Conservation (phyloP, 1,140 invertebrate genomes). For the Dryas iulia region DNA sequence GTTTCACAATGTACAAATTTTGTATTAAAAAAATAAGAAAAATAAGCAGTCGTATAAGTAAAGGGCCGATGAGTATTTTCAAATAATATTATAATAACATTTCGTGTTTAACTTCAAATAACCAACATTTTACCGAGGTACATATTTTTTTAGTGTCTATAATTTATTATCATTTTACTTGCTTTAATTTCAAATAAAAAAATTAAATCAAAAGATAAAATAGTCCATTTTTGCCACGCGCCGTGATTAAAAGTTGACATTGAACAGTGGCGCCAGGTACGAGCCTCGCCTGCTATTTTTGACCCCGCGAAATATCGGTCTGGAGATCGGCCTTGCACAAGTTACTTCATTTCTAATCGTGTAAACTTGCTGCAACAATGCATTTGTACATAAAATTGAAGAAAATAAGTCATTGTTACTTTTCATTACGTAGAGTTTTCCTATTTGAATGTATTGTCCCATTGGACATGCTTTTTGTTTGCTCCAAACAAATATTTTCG, state of each 20-base stretch:
- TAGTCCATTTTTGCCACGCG: background rate
- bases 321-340: slow-evolving; percentile 71
- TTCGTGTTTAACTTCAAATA: too few species aligned
- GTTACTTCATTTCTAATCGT: slow-evolving; percentile 62
- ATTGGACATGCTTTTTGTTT: too few species aligned
- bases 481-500: too few species aligned
- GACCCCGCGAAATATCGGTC: slow-evolving; percentile 70
- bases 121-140: too few species aligned
- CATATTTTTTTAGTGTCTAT: background rate
- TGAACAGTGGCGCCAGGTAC: slow-evolving; percentile 73
- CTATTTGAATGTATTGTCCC: too few species aligned
- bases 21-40: background rate
- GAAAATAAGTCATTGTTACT: slow-evolving; percentile 15
- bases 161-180: background rate
- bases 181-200: background rate
- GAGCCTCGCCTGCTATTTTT: slow-evolving; percentile 69
- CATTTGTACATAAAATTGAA: slow-evolving; percentile 48
- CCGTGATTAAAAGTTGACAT: slow-evolving; percentile 75
- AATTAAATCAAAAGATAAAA: background rate
- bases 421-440: background rate
- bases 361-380: slow-evolving; percentile 47
- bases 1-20: background rate
- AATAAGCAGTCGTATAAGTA: background rate
- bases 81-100: too few species aligned
- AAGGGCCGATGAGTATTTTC: too few species aligned